Base-by-base conservation (phyloP, 2,888 invertebrate genomes). In the Sesia bembeciformis region DNA sequence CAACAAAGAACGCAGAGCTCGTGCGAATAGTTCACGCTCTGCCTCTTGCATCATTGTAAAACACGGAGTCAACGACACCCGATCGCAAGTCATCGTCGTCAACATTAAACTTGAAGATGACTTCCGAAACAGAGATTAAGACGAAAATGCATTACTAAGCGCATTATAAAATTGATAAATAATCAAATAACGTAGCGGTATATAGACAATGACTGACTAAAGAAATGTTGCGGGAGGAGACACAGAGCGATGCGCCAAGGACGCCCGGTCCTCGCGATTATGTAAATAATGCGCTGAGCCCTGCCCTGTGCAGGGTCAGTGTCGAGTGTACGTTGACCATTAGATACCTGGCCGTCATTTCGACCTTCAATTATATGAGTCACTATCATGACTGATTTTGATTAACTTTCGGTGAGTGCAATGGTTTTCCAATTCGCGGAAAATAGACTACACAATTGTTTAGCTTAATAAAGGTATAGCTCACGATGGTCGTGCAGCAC, bases 31-130 rank as follows among this genome's bases (percentile, higher is more conserved):
- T 79, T 76, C 73, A 78, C 77, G 78, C 75, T 76, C 73, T 69
- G 68, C 63, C 71, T 76, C 77, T 68, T 65, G 67, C 64, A 81
- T 81, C 81, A 82, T 74, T 77, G 76, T 72, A 73, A 72, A 68
- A 69, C 68, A 68, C 70, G 68, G 69, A 69, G 84, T 84, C 85
- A 84, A 84, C 79, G 84, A 84, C 84, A 79, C 69, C 64, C 65
- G 62, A 57, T 62, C 64, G 65, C 76, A 66, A 79, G 74, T 79
- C 82, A 76, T 73, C 75, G 77, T 67, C 70, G 67, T 67, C 76
- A 65, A 67, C 71, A 63, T 63, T 77, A 70, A 74, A 74, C 77
- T 76, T 72, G 72, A 75, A 74, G 40, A 8, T 50, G 39, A 4
- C 38, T 50, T 46, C 46, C 50, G 39, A 50, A 39, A 50, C 50